Conservation (phyloP, 2,113 vertebrate genomes). For the Bagarius yarrelli region DNA sequence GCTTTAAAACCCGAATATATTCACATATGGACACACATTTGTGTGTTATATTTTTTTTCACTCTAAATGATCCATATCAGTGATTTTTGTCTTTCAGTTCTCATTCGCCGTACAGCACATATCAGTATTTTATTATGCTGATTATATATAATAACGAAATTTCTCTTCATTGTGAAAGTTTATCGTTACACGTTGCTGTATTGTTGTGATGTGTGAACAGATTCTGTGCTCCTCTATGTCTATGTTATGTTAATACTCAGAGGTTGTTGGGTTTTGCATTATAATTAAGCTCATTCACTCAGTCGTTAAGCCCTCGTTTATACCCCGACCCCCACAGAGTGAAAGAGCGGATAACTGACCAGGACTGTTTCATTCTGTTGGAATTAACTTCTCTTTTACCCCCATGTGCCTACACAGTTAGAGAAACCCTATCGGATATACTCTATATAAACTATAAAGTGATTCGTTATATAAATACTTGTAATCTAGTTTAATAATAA, state of each 20-base stretch:
- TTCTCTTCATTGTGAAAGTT: too few species aligned
- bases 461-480: too few species aligned
- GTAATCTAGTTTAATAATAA: too few species aligned
- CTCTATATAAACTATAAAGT: too few species aligned
- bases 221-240: background rate
- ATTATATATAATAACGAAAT: background rate
- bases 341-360: constrained; percentile 2
- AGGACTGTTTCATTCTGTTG: background rate
- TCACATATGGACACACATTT: too few species aligned
- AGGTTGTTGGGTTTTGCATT: constrained; percentile 21
- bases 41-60: too few species aligned
- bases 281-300: constrained; percentile 28
- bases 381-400: background rate
- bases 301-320: constrained; percentile 17
- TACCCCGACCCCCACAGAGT: background rate
- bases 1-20: too few species aligned
- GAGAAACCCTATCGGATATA: too few species aligned
- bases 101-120: background rate
- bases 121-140: background rate
- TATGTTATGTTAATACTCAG: background rate
- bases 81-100: background rate
- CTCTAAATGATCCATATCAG: background rate
- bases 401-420: background rate
- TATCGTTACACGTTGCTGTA: too few species aligned
- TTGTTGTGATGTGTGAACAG: too few species aligned